These are phyloP conservation scores for Dolichopus griseipennis DNA, from an alignment of 2,888 invertebrate species.

Conservation along the genomic window DNA sequence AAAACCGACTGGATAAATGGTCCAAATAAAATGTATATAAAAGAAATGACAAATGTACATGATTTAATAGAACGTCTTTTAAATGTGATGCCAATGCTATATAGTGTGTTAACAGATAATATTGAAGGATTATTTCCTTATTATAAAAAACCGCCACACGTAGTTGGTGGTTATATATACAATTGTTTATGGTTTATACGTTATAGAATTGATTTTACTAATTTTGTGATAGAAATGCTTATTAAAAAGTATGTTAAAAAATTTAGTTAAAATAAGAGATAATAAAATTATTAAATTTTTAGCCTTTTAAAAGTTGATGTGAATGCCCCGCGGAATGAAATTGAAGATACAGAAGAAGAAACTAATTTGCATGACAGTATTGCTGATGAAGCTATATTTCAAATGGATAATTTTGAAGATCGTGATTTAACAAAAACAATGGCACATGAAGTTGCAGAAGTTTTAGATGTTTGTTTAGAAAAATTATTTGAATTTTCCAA, in stretches of 20 bases:
- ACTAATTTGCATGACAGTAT: slow-evolving; percentile 45
- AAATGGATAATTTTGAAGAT: slow-evolving; percentile 32
- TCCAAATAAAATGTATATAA: slow-evolving; percentile 48
- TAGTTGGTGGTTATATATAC: slow-evolving; percentile 66
- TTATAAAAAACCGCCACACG: slow-evolving; percentile 55
- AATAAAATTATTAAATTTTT: slow-evolving; percentile 23
- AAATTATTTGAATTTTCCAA: slow-evolving; percentile 56
- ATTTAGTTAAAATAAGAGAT: slow-evolving; percentile 13
- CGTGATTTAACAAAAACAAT: slow-evolving; percentile 26
- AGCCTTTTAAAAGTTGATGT: slow-evolving; percentile 70
- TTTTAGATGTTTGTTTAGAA: slow-evolving; percentile 69
- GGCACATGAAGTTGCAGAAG: slow-evolving; percentile 52
- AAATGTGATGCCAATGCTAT: slow-evolving; percentile 52
- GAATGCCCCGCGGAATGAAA: slow-evolving; percentile 51
- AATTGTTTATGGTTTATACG: slow-evolving; percentile 68
- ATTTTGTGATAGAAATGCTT: slow-evolving; percentile 63
- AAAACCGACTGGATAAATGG: slow-evolving; percentile 53
- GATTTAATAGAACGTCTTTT: slow-evolving; percentile 42
- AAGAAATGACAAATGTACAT: slow-evolving; percentile 58
- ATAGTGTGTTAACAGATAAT: slow-evolving; percentile 57
- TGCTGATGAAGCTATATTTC: slow-evolving; percentile 32
- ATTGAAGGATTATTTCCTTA: slow-evolving; percentile 67
- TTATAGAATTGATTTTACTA: slow-evolving; percentile 62
- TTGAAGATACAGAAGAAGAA: slow-evolving; percentile 48
- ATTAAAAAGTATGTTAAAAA: slow-evolving; percentile 59